Percentiles rank a stretch among this genome's conserved stretches.
phyloP scores from a whole-genome alignment of 2,113 vertebrate species.

The Piaya cayana region DNA sequence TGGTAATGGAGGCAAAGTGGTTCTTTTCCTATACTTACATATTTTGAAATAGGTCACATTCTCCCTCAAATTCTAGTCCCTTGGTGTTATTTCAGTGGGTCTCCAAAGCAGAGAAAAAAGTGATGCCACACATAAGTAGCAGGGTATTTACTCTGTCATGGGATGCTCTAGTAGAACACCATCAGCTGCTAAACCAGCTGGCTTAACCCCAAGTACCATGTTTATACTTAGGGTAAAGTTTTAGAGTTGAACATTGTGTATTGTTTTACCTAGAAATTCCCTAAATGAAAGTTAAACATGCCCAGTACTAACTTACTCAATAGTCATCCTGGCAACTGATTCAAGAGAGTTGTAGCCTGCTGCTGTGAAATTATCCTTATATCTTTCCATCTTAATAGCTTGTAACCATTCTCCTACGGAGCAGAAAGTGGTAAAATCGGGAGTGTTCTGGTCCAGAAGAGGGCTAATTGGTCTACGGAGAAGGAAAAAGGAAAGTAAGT shows the following conservation, averaged over 20 bases:
- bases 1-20: neutral
- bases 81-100: neutral
- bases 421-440: slow-evolving; percentile 95
- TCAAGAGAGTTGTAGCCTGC: slow-evolving; percentile 97
- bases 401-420: slow-evolving; percentile 98
- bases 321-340: slow-evolving; percentile 97
- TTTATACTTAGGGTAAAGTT: slow-evolving; percentile 13
- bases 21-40: neutral
- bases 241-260: neutral
- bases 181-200: neutral
- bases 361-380: slow-evolving; percentile 98
- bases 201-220: neutral
- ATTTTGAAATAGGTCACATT: neutral
- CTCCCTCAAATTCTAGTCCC: neutral
- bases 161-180: neutral
- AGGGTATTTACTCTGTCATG: neutral
- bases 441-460: slow-evolving; percentile 96
- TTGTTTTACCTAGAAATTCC: slow-evolving; percentile 12
- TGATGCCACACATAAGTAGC: neutral
- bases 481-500: slow-evolving; percentile 73
- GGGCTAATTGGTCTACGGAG: slow-evolving; percentile 92
- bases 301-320: slow-evolving; percentile 88
- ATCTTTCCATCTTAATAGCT: slow-evolving; percentile 99
- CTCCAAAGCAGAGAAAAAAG: slow-evolving; percentile 1
- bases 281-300: slow-evolving; percentile 64